Evolutionary conservation across 1,140 invertebrate species (phyloP).

Genomic region (Drosophila setifemur): DNA sequence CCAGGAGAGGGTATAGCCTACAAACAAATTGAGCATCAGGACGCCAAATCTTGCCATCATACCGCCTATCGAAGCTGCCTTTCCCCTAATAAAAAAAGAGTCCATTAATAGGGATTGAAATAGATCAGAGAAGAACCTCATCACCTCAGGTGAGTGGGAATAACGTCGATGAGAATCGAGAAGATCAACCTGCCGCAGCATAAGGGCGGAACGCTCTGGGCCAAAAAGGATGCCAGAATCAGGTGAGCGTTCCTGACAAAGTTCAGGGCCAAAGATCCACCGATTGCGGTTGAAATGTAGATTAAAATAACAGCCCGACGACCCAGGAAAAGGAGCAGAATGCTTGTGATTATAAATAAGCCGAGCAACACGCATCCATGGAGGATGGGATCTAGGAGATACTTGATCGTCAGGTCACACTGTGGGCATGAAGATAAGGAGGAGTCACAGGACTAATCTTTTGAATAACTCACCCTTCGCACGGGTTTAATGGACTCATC

Average conservation of each 20-base stretch:
- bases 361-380: background rate
- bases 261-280: conserved; percentile 4
- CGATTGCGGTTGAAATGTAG: background rate
- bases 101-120: background rate
- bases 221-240: conserved; percentile 3
- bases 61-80: conserved; percentile 2
- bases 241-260: background rate
- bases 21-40: background rate
- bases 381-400: background rate
- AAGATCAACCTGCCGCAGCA: conserved; percentile 7
- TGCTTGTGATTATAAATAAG: conserved; percentile 15
- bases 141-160: conserved; percentile 52
- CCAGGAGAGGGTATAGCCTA: conserved; percentile 25
- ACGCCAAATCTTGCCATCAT: conserved; percentile 19
- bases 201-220: background rate
- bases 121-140: background rate
- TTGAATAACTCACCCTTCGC: background rate
- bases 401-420: background rate
- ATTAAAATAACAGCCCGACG: conserved; percentile 11
- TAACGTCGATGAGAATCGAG: conserved; percentile 31
- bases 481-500: no score
- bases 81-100: conserved; percentile 14
- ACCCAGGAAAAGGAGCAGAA: conserved; percentile 16
- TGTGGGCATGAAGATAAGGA: background rate
- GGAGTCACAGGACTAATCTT: no score